Percentiles rank a stretch among this genome's conserved stretches.
Conservation (phyloP, 2,113 vertebrate genomes). For the Salminus brasiliensis region DNA sequence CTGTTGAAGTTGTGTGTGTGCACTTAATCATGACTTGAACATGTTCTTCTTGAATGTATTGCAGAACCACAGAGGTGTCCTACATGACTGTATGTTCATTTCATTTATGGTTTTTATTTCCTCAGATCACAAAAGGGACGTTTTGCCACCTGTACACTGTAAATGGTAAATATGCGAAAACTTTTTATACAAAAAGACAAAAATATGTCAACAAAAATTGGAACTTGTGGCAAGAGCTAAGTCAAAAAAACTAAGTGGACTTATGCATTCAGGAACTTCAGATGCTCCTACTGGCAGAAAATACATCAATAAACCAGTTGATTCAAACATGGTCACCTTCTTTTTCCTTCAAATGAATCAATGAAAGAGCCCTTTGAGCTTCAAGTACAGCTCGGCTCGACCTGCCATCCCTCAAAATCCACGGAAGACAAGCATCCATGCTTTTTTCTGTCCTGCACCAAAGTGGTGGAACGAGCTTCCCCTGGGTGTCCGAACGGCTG, state of each 20-base stretch:
- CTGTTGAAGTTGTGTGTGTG: constrained; percentile 65
- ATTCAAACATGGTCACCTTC: constrained; percentile 2
- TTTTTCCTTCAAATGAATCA: neutral
- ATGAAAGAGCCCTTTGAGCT: no score
- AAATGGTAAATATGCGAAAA: constrained; percentile 70
- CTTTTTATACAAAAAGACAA: constrained; percentile 49
- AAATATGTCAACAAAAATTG: constrained; percentile 48
- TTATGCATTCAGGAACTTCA: constrained; percentile 65
- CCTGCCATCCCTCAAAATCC: no score
- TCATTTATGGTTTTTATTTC: constrained; percentile 53
- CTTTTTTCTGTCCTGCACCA: no score
- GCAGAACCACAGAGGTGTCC: constrained; percentile 73
- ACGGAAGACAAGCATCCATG: no score
- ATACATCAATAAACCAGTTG: constrained; percentile 64
- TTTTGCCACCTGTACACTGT: constrained; percentile 64
- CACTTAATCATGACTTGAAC: constrained; percentile 67
- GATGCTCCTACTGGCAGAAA: constrained; percentile 60
- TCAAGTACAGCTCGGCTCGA: no score
- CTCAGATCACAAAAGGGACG: constrained; percentile 54
- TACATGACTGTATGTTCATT: constrained; percentile 65
- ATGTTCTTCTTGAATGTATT: constrained; percentile 87
- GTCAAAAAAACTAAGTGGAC: constrained; percentile 51
- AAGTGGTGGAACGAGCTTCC: no score
- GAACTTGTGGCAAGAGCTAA: constrained; percentile 35
- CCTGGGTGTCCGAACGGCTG: no score